Conservation (phyloP, 2,113 vertebrate genomes). For the Procapra przewalskii region DNA sequence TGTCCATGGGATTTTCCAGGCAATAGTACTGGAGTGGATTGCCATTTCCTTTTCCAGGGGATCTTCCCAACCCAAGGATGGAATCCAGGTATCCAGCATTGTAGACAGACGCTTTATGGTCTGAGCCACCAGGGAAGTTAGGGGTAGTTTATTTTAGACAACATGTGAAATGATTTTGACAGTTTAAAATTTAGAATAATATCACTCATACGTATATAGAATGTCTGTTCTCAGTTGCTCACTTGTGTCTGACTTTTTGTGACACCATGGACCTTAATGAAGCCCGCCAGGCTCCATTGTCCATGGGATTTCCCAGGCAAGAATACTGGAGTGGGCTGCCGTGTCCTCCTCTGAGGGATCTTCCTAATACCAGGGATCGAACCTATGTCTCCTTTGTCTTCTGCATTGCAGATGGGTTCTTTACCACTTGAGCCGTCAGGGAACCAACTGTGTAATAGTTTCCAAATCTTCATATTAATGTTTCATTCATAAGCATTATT, state of each 20-base stretch:
- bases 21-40: too few relatives aligned
- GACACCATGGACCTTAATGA: not conserved
- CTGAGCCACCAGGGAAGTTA: too few relatives aligned
- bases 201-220: not conserved
- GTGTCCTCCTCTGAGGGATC: not conserved
- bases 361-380: fast-evolving
- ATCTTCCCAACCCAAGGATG: too few relatives aligned
- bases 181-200: not conserved
- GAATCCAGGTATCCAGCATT: too few relatives aligned
- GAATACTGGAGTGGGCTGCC: not conserved
- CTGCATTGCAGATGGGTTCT: not conserved
- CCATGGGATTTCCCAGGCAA: not conserved
- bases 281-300: not conserved
- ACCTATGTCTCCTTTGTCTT: not conserved
- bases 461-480: not conserved
- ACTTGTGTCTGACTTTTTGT: not conserved
- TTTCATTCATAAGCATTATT: not conserved
- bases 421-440: not conserved
- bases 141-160: not conserved
- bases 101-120: too few relatives aligned
- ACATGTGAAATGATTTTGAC: not conserved
- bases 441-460: not conserved
- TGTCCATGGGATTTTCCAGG: too few relatives aligned
- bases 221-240: not conserved
- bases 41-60: too few relatives aligned